Evolutionary conservation across 2,797 vertebrate genomes (phyloP), one percentile per base, ranked within the genome.

Genomic region (Cephalopachus bancanus): DNA sequence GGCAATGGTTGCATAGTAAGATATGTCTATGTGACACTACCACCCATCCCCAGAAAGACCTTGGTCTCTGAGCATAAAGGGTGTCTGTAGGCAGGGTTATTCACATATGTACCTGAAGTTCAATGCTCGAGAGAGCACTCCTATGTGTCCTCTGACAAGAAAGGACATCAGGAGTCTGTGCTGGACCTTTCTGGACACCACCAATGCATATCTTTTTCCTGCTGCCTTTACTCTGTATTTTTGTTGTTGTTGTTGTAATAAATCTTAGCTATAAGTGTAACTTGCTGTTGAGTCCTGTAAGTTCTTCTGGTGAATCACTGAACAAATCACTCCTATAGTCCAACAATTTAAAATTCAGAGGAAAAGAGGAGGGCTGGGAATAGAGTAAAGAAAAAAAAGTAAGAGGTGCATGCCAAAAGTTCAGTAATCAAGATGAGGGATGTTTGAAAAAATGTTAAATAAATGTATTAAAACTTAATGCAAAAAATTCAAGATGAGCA

Each of bases 331-430:
- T 60, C 33, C 51, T 67, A 3, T 55, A 85, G 30, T 72, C 91
- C 60, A 65, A 37, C 22, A 55, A 87, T 28, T 79, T 85, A 89
- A 94, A 78, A 80, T 67, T 94, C 30, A 93, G 53, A 93, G 62
- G 51, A 90, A 62, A 89, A 78, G 30, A 72, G 19, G 20, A 72
- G 57, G 51, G 37, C 37, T 64, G n/a, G 19, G 33, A 28, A 24
- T 11, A 55, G n/a, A 5, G 3, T 64, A 1, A 24, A 91, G 5
- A 44, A 44, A 44, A 44, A 89, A 89, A 57, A 69, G 57, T 81
- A 80, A 94, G 62, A 22, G 1, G 9, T 84, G 17, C 6, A 7
- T 80, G 20, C 87, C 37, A 8, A 83, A 83, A 71, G 69, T 14
- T 96, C 67, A 88, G 57, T 86, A 30, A 60, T 78, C n/a, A 90